phyloP scores from a whole-genome alignment of 2,888 invertebrate genomes.

The Norana najaformis region DNA sequence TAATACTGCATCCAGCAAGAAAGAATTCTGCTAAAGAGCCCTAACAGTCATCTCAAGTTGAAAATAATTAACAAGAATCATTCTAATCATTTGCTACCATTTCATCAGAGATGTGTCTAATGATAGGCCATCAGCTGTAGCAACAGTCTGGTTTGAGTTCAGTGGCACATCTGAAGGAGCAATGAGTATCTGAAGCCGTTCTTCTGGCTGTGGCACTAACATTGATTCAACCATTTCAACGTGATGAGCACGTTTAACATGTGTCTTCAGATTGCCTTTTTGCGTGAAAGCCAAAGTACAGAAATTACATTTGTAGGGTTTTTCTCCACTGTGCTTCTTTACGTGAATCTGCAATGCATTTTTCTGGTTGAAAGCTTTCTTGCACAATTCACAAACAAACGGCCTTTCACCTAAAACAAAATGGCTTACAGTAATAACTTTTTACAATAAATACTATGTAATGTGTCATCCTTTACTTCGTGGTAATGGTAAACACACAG shows the following conservation, averaged over 20 bases:
- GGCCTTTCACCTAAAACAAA: slow-evolving; percentile 57
- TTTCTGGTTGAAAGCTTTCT: slow-evolving; percentile 61
- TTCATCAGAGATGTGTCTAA: slow-evolving; percentile 15
- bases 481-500: too few species aligned
- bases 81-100: background rate
- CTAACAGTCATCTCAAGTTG: background rate
- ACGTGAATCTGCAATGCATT: slow-evolving; percentile 60
- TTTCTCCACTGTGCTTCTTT: slow-evolving; percentile 58
- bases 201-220: slow-evolving; percentile 31
- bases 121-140: background rate
- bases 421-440: background rate
- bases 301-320: slow-evolving; percentile 59
- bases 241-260: slow-evolving; percentile 59
- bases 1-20: background rate
- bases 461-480: too few species aligned
- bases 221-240: slow-evolving; percentile 41
- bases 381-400: slow-evolving; percentile 56
- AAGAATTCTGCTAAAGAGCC: background rate
- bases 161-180: background rate
- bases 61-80: background rate
- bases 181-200: background rate
- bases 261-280: slow-evolving; percentile 61
- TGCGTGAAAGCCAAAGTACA: slow-evolving; percentile 59
- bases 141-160: slow-evolving; percentile 7
- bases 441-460: background rate